These are phyloP conservation scores for Campoletis sonorensis DNA, from an alignment of 1,140 invertebrate genomes.

Conservation along the genomic window DNA sequence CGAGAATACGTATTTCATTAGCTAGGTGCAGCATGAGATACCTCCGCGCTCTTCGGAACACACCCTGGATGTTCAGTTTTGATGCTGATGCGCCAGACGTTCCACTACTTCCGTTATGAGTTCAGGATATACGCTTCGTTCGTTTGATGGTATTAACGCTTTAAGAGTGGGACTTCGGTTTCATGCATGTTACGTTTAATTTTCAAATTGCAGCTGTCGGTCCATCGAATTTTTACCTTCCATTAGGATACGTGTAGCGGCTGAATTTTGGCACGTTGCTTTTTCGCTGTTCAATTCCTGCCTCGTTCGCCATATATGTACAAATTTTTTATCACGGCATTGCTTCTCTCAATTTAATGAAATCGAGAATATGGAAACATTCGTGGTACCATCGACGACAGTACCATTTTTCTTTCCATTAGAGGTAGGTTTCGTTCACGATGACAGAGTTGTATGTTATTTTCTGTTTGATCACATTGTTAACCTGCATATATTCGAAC, in stretches of 20 bases:
- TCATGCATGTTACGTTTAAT: not conserved
- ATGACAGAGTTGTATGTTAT: not conserved
- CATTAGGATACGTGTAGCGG: not conserved
- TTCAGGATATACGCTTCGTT: not conserved
- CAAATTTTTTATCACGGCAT: not conserved
- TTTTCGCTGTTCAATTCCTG: not conserved
- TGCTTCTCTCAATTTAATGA: not conserved
- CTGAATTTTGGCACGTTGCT: not conserved
- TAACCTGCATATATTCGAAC: not conserved
- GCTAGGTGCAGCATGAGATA: slow-evolving; percentile 5
- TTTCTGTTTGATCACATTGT: not conserved
- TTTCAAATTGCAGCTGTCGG: not conserved
- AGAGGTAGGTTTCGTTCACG: not conserved
- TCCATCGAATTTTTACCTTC: not conserved
- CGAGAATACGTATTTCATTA: slow-evolving; percentile 29
- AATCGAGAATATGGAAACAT: not conserved
- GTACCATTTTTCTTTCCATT: not conserved
- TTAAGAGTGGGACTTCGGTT: not conserved
- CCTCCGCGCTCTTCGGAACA: slow-evolving; percentile 34
- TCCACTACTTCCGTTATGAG: slow-evolving; percentile 8
- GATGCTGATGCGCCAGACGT: slow-evolving; percentile 25
- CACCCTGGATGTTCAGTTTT: slow-evolving; percentile 30
- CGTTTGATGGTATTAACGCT: not conserved
- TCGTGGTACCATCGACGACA: not conserved
- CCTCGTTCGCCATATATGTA: too few relatives aligned